Percentiles rank a stretch among this genome's conserved stretches.
phyloP scores from a whole-genome alignment of 1,140 invertebrate genomes.

The Macrosteles quadrilineatus region DNA sequence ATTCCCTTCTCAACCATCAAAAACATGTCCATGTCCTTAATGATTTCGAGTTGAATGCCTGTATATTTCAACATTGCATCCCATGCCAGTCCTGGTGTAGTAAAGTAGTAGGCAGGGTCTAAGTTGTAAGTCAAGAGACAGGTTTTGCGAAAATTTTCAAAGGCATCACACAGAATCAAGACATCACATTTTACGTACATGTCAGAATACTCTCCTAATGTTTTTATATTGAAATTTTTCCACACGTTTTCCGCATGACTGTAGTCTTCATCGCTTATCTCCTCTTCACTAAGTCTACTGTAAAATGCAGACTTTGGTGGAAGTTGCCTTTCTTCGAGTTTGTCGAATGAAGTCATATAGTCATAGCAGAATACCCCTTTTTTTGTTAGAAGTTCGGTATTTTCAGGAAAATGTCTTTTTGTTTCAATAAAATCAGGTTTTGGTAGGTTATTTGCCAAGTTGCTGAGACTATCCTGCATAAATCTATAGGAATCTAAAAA shows the following conservation, averaged over 20 bases:
- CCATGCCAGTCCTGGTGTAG: background rate
- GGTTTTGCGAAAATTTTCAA: background rate
- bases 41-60: background rate
- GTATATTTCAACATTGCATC: background rate
- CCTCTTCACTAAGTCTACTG: background rate
- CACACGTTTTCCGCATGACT: background rate
- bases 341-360: background rate
- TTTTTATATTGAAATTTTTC: background rate
- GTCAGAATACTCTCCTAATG: conserved; percentile 2
- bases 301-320: background rate
- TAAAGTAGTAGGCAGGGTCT: background rate
- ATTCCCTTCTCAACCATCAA: background rate
- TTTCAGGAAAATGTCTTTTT: background rate
- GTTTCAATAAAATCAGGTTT: background rate
- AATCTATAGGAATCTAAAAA: background rate
- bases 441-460: background rate
- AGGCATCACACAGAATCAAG: background rate
- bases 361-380: conserved; percentile 8
- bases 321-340: background rate
- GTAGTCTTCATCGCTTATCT: background rate
- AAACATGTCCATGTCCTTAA: background rate
- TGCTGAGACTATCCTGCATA: background rate
- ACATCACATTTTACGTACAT: background rate
- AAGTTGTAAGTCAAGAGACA: background rate
- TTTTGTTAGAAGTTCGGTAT: background rate